Evolutionary conservation across 2,113 vertebrate genomes (phyloP).

Genomic region (Ciconia maguari): DNA sequence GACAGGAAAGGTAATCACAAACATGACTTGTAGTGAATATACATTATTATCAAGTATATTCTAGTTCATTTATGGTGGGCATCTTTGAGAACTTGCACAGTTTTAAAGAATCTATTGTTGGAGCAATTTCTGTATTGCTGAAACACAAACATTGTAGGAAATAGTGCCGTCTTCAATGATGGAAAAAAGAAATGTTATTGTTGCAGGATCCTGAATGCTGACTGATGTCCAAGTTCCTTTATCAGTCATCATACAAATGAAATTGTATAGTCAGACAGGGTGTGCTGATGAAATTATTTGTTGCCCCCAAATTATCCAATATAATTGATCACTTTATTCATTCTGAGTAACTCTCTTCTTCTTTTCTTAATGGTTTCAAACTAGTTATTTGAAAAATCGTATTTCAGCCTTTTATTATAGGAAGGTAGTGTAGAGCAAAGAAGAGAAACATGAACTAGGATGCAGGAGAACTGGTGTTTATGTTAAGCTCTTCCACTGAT

Average conservation of each 20-base stretch:
- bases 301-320: neutral
- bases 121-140: neutral
- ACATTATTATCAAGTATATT: neutral
- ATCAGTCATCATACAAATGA: neutral
- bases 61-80: neutral
- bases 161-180: neutral
- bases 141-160: neutral
- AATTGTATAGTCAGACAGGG: neutral
- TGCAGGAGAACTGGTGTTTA: neutral
- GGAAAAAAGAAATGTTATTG: neutral
- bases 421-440: neutral
- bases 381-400: too few relatives aligned
- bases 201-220: neutral
- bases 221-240: neutral
- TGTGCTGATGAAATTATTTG: neutral
- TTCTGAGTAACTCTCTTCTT: neutral
- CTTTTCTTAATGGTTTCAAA: neutral
- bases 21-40: neutral
- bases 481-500: neutral
- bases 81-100: neutral
- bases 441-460: neutral
- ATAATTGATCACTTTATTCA: neutral
- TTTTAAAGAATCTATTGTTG: neutral
- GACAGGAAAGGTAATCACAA: constrained; percentile 10
- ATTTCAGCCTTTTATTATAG: neutral